Base-by-base conservation (phyloP, 2,113 vertebrate species). In the Crotalus tigris region DNA sequence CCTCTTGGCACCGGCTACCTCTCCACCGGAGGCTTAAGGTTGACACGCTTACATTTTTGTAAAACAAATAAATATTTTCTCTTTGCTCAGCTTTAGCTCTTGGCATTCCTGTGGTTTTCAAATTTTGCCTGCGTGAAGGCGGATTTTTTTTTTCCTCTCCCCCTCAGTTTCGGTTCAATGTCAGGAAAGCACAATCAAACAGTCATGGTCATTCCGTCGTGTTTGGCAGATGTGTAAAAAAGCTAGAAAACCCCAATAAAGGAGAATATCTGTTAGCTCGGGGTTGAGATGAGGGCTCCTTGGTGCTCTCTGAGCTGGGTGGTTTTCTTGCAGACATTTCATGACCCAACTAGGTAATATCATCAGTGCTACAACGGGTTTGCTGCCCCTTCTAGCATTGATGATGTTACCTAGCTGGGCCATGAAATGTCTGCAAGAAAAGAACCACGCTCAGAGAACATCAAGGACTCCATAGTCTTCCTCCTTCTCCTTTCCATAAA, bases 1-100 rank as follows among this genome's bases (percentile, higher is more conserved):
- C 93, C 91, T 93, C n/a, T 91, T 93, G 93, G 93, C 87, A 86
- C 46, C 0, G 2, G 33, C 59, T 53, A 1, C 53, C 61, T 54
- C 24, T 19, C 11, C 26, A 29, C 23, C n/a, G 0, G 29, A 19
- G 24, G 19, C n/a, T 19, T 24, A 5, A 15, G 1, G 10, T 24
- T 29, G 29, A 1, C 61, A 81, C 1, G 23, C 29, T 55, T 19
- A 23, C 29, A 5, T 19, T 29, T 90, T 4, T 69, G 0, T 53
- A 33, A 17, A 39, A 29, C 0, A 53, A 53, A 29, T 13, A 64
- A n/a, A 13, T 51, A 15, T 51, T 49, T 87, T 15, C 26, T 54
- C 5, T 88, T 87, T 17, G 12, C 57, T 19, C 3, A 29, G 19
- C 19, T 23, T 12, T 13, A 0, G 6, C 39, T 3, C 54, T 49